Conservation (phyloP, 2,888 invertebrate species). For the Eugnorisma glareosa region DNA sequence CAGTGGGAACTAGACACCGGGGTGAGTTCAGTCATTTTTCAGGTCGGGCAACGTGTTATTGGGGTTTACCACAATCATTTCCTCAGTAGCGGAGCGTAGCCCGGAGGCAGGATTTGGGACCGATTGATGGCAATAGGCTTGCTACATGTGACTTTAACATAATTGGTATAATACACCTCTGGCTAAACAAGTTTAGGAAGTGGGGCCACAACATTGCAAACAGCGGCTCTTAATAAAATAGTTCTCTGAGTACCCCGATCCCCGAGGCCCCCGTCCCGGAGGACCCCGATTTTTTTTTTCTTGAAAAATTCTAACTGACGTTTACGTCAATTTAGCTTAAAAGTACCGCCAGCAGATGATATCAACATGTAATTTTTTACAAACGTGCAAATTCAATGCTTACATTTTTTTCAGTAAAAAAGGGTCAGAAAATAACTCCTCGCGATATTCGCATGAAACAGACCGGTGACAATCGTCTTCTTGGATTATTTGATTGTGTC, state of each 20-base stretch:
- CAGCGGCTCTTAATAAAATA: neutral
- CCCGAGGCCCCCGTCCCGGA: too few species aligned
- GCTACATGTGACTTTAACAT: neutral
- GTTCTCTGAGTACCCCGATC: too few species aligned
- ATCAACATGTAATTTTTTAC: constrained; percentile 1
- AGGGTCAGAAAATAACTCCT: constrained; percentile 59
- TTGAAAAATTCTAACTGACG: too few species aligned
- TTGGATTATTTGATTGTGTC: constrained; percentile 76
- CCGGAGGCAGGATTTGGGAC: neutral
- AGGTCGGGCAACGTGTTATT: neutral
- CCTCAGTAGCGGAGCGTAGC: neutral
- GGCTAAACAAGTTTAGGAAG: neutral
- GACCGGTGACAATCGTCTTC: constrained; percentile 74
- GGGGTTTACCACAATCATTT: neutral
- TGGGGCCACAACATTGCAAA: neutral
- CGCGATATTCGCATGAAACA: constrained; percentile 77
- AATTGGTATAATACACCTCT: neutral
- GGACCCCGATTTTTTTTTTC: too few species aligned
- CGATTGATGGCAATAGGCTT: neutral
- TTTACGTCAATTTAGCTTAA: too few species aligned
- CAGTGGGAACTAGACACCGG: neutral
- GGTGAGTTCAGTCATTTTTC: neutral
- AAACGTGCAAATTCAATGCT: neutral
- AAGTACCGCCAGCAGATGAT: too few species aligned
- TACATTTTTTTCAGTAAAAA: constrained; percentile 19